Conservation (phyloP, 1,140 invertebrate genomes). For the Pararge aegeria region DNA sequence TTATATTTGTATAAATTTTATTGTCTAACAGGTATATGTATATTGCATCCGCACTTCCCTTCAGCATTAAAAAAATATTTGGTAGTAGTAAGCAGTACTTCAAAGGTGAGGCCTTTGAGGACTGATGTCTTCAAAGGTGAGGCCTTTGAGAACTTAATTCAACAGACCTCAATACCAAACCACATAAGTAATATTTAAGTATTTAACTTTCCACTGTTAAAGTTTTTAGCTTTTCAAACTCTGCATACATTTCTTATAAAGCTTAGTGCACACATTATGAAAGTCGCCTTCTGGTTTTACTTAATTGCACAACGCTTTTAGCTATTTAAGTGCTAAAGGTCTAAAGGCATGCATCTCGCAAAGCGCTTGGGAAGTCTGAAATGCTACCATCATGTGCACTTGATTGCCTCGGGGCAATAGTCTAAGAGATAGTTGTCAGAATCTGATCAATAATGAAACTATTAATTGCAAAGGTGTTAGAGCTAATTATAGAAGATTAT, state of each 20-base stretch:
- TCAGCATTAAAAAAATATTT: too few species aligned
- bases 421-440: slow-evolving; percentile 1
- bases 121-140: too few species aligned
- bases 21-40: too few species aligned
- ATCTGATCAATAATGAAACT: too few species aligned
- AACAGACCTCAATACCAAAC: not conserved
- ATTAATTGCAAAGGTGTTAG: too few species aligned
- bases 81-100: too few species aligned
- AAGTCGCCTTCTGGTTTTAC: slow-evolving; percentile 1
- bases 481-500: too few species aligned
- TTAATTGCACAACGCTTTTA: slow-evolving; percentile 19
- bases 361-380: slow-evolving; percentile 21
- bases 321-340: slow-evolving; percentile 18
- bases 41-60: too few species aligned
- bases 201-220: not conserved
- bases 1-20: too few species aligned
- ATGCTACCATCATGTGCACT: slow-evolving; percentile 25
- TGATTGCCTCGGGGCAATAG: slow-evolving; percentile 18
- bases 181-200: not conserved
- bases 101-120: too few species aligned
- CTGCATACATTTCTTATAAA: slow-evolving; percentile 1
- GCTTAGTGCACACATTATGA: not conserved
- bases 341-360: slow-evolving; percentile 7
- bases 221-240: not conserved
- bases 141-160: too few species aligned